A percentile compares a stretch with the other conserved stretches of the same genome.
phyloP scores from a whole-genome alignment of 2,113 vertebrate genomes.

The Zapus hudsonius region DNA sequence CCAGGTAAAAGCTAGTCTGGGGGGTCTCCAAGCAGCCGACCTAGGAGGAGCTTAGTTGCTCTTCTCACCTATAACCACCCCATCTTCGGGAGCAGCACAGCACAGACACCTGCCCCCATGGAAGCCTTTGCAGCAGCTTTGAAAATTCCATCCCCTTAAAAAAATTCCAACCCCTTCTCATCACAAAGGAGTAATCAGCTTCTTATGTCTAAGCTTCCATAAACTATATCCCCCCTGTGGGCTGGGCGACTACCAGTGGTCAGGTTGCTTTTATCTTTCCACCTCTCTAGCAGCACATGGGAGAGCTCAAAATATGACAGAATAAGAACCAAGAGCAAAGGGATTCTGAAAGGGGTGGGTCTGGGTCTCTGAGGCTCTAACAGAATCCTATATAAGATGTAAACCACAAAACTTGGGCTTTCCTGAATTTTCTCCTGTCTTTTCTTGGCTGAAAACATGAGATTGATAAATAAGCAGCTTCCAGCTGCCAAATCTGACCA shows the following conservation, averaged over 20 bases:
- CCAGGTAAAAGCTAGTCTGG: background rate
- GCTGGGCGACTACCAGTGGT: conserved; percentile 62
- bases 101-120: background rate
- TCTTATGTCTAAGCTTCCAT: conserved; percentile 27
- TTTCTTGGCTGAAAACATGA: conserved; percentile 41
- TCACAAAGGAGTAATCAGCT: conserved; percentile 24
- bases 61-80: background rate
- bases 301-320: conserved; percentile 54
- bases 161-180: conserved; percentile 3
- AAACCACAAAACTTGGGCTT: conserved; percentile 39
- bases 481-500: conserved; percentile 18
- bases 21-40: background rate
- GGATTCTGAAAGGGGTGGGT: conserved; percentile 47
- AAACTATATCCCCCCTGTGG: conserved; percentile 25
- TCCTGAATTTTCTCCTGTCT: conserved; percentile 53
- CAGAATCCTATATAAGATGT: conserved; percentile 54
- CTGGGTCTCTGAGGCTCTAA: background rate
- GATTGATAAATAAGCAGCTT: background rate
- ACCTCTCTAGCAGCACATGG: conserved; percentile 41
- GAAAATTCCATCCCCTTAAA: background rate
- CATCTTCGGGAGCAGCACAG: accelerated
- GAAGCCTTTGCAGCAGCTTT: background rate
- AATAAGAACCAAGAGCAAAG: conserved; percentile 54
- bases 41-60: background rate
- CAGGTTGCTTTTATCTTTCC: conserved; percentile 53